These are phyloP conservation scores for Plutomurus gul DNA, from an alignment of 1,140 invertebrate species.

Conservation along the genomic window DNA sequence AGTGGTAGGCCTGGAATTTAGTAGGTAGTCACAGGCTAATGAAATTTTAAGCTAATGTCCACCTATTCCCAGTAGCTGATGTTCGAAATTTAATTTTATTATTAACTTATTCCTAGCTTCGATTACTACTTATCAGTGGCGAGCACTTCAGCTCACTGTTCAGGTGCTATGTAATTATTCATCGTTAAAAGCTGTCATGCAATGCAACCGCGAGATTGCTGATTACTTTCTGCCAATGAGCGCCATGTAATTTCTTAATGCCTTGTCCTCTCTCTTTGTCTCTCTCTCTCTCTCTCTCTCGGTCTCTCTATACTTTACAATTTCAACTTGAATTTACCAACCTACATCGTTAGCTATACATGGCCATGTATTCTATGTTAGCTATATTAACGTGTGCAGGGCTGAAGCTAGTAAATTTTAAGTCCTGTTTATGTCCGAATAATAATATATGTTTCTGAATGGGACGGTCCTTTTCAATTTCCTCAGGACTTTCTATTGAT, in stretches of 20 bases:
- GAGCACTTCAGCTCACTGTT: slow-evolving; percentile 4
- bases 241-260: neutral
- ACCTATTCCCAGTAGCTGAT: neutral
- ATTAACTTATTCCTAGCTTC: slow-evolving; percentile 21
- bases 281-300: neutral
- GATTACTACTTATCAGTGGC: slow-evolving; percentile 7
- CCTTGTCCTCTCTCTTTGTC: neutral
- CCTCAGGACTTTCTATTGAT: too few species aligned
- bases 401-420: too few species aligned
- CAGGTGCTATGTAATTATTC: slow-evolving; percentile 2
- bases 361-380: too few species aligned
- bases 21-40: neutral
- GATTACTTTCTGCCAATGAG: slow-evolving; percentile 17
- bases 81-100: slow-evolving; percentile 3
- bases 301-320: too few species aligned
- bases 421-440: too few species aligned
- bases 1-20: too few species aligned
- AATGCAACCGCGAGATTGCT: neutral
- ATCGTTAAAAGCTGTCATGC: neutral
- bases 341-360: too few species aligned
- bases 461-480: too few species aligned
- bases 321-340: too few species aligned
- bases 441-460: too few species aligned
- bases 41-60: neutral
- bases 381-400: too few species aligned